phyloP scores from a whole-genome alignment of 2,113 vertebrate genomes.

The Antigone vipio region DNA sequence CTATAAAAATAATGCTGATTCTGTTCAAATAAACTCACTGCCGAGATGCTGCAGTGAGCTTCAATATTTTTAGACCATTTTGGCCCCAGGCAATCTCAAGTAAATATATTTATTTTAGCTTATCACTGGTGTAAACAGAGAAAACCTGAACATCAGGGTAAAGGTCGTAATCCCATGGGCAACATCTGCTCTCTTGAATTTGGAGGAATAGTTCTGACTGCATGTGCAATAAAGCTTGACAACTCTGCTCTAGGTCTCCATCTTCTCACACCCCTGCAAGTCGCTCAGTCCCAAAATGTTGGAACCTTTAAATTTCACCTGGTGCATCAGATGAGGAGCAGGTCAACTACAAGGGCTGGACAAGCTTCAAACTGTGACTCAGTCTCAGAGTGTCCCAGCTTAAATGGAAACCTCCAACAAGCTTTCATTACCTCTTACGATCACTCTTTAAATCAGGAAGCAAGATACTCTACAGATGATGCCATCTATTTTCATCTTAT shows the following conservation, averaged over 20 bases:
- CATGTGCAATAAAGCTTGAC: not conserved
- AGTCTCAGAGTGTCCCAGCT: not conserved
- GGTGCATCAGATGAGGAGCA: not conserved
- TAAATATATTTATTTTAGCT: constrained; percentile 49
- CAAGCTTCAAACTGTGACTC: not conserved
- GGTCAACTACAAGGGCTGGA: not conserved
- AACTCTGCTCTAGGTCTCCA: not conserved
- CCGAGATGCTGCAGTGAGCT: not conserved
- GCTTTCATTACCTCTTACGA: not conserved
- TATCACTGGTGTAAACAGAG: constrained; percentile 26
- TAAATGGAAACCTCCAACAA: not conserved
- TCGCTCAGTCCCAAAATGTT: not conserved
- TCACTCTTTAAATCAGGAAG: not conserved
- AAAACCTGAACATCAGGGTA: constrained; percentile 57
- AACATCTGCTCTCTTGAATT: constrained; percentile 10
- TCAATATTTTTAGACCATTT: constrained; percentile 47
- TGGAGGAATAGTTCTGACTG: not conserved
- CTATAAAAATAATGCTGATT: constrained; percentile 31
- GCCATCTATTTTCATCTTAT: not conserved
- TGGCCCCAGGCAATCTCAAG: constrained; percentile 25
- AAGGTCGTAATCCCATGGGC: constrained; percentile 37
- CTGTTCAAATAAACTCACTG: constrained; percentile 33
- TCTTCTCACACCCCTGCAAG: not conserved
- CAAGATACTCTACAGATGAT: not conserved
- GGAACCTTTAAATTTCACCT: not conserved